phyloP scores from a whole-genome alignment of 2,113 vertebrate species.

The Spermophilus dauricus region DNA sequence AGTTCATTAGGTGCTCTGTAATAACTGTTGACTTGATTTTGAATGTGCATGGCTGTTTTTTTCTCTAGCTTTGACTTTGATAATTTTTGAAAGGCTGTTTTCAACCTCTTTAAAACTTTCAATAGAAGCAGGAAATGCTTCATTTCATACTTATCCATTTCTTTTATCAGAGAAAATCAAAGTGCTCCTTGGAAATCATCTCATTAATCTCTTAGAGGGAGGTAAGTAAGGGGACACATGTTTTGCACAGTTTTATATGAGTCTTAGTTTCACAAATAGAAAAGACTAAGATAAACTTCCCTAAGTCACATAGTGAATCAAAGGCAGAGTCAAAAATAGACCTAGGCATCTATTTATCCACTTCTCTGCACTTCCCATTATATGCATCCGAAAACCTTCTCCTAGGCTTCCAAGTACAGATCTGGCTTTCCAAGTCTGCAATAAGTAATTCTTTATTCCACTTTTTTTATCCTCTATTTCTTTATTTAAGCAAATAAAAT shows the following conservation, averaged over 20 bases:
- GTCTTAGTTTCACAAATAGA: constrained; percentile 53
- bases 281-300: constrained; percentile 48
- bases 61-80: constrained; percentile 68
- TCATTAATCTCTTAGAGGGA: constrained; percentile 77
- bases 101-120: constrained; percentile 67
- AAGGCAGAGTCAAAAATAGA: constrained; percentile 48
- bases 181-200: constrained; percentile 67
- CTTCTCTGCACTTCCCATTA: background rate
- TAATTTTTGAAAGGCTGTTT: constrained; percentile 72
- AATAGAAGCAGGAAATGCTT: constrained; percentile 61
- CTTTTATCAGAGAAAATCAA: constrained; percentile 82
- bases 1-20: background rate
- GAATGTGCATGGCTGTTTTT: constrained; percentile 23
- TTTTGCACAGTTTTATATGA: constrained; percentile 63
- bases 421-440: background rate
- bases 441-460: constrained; percentile 2
- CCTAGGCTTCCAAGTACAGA: background rate
- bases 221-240: constrained; percentile 53
- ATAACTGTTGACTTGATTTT: constrained; percentile 59
- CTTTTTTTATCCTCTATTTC: background rate
- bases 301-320: constrained; percentile 3
- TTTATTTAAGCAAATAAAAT: constrained; percentile 13
- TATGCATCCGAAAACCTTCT: background rate
- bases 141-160: constrained; percentile 61
- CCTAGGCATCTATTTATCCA: background rate